Percentiles rank a stretch among this genome's conserved stretches.
phyloP scores from a whole-genome alignment of 2,797 vertebrate species.

The Brachyalestes nurse region DNA sequence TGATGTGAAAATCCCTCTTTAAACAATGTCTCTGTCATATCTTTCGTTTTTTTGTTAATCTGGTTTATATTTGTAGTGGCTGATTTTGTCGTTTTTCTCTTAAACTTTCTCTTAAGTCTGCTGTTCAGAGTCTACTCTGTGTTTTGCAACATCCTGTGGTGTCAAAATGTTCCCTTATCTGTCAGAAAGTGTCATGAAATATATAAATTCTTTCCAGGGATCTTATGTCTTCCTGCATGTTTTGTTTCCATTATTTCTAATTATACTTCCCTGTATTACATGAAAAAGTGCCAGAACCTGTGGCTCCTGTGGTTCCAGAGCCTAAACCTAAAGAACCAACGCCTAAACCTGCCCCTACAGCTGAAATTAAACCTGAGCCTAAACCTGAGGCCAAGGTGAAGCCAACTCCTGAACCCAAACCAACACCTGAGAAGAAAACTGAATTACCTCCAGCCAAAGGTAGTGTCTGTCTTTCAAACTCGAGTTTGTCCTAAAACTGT shows the following conservation, averaged over 20 bases:
- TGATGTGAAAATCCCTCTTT: background rate
- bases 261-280: conserved; percentile 71
- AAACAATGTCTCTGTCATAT: background rate
- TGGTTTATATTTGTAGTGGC: background rate
- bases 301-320: conserved; percentile 65
- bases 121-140: background rate
- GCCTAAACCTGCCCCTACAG: conserved; percentile 38
- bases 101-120: background rate
- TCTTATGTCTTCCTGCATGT: background rate
- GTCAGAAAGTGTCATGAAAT: background rate
- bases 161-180: background rate
- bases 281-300: conserved; percentile 74
- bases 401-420: conserved; percentile 61
- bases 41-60: too few relatives aligned
- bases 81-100: background rate
- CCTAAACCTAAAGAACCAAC: conserved; percentile 63
- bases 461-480: conserved; percentile 67
- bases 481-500: conserved; percentile 41
- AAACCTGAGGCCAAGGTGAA: conserved; percentile 46
- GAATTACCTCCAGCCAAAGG: conserved; percentile 81
- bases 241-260: conserved; percentile 41
- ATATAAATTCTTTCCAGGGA: conserved; percentile 20
- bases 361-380: conserved; percentile 59
- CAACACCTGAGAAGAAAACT: conserved; percentile 67
- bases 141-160: background rate